Evolutionary conservation across 92 coral and sea anemone species (phyloP).

Genomic region (Pocillopora grandis): DNA sequence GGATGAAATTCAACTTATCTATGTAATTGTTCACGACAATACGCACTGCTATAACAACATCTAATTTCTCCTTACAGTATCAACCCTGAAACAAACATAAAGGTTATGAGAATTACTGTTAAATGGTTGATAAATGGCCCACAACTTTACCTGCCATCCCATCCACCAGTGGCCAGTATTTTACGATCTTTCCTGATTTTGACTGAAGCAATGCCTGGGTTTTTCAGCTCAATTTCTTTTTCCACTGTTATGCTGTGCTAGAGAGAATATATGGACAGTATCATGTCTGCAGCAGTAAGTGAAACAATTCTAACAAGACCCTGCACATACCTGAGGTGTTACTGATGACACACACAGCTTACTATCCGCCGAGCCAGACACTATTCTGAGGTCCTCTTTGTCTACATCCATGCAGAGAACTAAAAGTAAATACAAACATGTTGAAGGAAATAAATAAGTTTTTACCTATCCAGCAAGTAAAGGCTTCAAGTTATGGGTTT

Average conservation of each 20-base stretch:
- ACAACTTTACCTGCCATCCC: conserved; percentile 87
- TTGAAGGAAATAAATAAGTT: background rate
- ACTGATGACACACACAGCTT: conserved; percentile 66
- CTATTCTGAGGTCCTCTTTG: conserved; percentile 49
- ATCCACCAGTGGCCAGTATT: conserved; percentile 81
- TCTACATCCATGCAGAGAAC: conserved; percentile 94
- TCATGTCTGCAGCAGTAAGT: background rate
- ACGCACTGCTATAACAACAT: too few relatives aligned
- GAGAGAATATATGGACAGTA: background rate
- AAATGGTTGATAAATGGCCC: too few relatives aligned
- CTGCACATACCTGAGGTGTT: conserved; percentile 53
- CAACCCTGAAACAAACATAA: too few relatives aligned
- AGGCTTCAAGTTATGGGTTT: too few relatives aligned
- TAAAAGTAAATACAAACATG: conserved; percentile 18
- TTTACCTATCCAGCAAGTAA: background rate
- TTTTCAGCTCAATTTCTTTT: conserved; percentile 67
- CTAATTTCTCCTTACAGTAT: too few relatives aligned
- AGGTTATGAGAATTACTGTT: too few relatives aligned
- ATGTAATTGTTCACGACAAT: too few relatives aligned
- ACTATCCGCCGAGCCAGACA: conserved; percentile 93
- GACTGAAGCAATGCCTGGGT: conserved; percentile 81
- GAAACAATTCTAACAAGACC: background rate
- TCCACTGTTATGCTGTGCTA: conserved; percentile 49
- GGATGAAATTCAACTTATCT: too few relatives aligned
- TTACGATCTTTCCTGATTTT: conserved; percentile 74